Percentiles rank a stretch among this genome's conserved stretches.
These are phyloP conservation scores for Rhopalosiphum maidis DNA, from an alignment of 1,140 invertebrate genomes.

Conservation along the genomic window DNA sequence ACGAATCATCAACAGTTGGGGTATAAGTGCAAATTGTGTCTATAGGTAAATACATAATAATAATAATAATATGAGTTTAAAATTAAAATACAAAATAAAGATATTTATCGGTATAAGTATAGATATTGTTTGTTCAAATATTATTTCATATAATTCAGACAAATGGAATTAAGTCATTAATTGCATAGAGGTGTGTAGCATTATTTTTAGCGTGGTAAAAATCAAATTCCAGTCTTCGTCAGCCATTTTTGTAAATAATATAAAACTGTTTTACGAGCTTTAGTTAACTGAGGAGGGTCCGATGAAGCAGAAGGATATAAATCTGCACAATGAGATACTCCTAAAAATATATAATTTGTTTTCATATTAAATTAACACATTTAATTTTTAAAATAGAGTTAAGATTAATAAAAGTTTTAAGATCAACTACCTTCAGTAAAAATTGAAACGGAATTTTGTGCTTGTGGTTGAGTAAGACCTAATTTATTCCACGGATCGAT, in stretches of 20 bases:
- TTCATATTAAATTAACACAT: background rate
- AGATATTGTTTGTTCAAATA: background rate
- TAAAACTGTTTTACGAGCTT: background rate
- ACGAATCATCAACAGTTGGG: background rate
- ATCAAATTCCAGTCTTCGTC: too few relatives aligned
- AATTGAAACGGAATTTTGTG: background rate
- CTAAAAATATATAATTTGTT: slow-evolving; percentile 27
- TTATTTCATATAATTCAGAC: background rate
- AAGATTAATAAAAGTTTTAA: background rate
- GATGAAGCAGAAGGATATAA: slow-evolving; percentile 3
- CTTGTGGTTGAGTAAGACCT: slow-evolving; percentile 67
- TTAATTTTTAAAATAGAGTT: background rate
- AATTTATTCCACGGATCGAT: slow-evolving; percentile 93
- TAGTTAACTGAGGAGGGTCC: background rate
- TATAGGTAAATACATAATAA: background rate
- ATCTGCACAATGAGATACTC: slow-evolving; percentile 46
- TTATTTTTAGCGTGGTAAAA: too few relatives aligned
- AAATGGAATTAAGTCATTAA: background rate
- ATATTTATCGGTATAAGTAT: background rate
- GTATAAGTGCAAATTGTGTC: background rate
- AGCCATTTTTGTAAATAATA: too few relatives aligned
- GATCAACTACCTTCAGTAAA: background rate
- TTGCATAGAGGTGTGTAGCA: too few relatives aligned
- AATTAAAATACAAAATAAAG: background rate
- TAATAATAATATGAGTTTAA: background rate